Conservation (phyloP, 2,888 invertebrate genomes). For the Meghimatium bilineatum region DNA sequence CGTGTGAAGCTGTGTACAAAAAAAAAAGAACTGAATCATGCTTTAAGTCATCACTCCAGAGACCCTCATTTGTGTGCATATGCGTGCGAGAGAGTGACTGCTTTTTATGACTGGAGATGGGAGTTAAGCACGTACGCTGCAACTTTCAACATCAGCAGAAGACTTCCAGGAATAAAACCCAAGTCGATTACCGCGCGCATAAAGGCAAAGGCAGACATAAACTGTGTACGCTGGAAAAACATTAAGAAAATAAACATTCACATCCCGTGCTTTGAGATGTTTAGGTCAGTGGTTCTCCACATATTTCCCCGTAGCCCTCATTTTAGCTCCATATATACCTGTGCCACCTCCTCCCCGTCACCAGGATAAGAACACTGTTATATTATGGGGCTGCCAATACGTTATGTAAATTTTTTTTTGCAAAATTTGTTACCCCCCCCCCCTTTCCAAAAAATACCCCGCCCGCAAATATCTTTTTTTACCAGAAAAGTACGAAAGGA, state of each 20-base stretch:
- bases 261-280: not conserved
- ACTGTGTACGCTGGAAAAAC: slow-evolving; percentile 16
- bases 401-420: too few species aligned
- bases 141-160: not conserved
- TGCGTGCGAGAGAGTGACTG: not conserved
- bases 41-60: not conserved
- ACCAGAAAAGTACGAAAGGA: too few species aligned
- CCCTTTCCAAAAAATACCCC: too few species aligned
- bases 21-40: not conserved
- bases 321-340: too few species aligned
- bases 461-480: too few species aligned
- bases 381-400: too few species aligned
- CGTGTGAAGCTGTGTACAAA: not conserved
- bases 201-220: not conserved
- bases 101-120: not conserved
- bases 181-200: not conserved
- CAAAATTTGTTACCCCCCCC: too few species aligned
- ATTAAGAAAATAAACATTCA: slow-evolving; percentile 29
- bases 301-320: too few species aligned
- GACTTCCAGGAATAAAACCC: not conserved
- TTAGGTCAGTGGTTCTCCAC: not conserved
- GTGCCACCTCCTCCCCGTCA: too few species aligned
- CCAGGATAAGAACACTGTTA: too few species aligned
- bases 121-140: not conserved
- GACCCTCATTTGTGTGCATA: not conserved